These are phyloP conservation scores for Oncorhynchus masou DNA, from an alignment of 2,113 vertebrate species.

Conservation along the genomic window DNA sequence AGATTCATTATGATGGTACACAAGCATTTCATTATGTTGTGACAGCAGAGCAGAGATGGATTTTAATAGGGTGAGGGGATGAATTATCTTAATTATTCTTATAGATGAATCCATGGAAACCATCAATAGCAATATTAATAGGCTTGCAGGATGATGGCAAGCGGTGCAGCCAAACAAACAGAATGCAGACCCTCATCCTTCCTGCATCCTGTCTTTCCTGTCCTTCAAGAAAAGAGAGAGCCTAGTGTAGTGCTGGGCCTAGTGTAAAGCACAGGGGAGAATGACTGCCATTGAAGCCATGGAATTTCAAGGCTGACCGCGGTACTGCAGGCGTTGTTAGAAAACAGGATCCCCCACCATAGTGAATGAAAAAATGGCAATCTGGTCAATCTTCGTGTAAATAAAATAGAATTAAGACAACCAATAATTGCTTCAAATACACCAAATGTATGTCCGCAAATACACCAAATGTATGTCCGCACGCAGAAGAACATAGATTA, in stretches of 20 bases:
- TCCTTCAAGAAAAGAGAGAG: slow-evolving; percentile 4
- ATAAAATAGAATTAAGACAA: too few relatives aligned
- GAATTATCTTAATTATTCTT: background rate
- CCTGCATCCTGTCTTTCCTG: slow-evolving; percentile 17
- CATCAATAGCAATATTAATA: background rate
- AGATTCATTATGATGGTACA: background rate
- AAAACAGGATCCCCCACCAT: too few relatives aligned
- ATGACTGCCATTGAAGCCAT: too few relatives aligned
- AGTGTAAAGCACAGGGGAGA: slow-evolving; percentile 14
- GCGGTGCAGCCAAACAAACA: background rate
- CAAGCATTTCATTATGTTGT: background rate
- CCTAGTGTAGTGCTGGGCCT: slow-evolving; percentile 4
- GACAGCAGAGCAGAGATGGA: too few relatives aligned
- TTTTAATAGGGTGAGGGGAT: background rate
- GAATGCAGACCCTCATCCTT: background rate
- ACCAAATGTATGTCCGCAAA: too few relatives aligned
- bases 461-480: too few relatives aligned
- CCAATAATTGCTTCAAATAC: too few relatives aligned
- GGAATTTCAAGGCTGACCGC: too few relatives aligned
- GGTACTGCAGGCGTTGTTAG: too few relatives aligned
- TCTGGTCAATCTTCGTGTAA: too few relatives aligned
- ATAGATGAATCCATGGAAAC: background rate
- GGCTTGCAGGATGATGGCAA: background rate
- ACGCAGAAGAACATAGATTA: too few relatives aligned
- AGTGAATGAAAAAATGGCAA: too few relatives aligned